Percentiles rank a stretch among this genome's conserved stretches.
Evolutionary conservation across 1,140 invertebrate genomes (phyloP).

Genomic region (Sitodiplosis mosellana): DNA sequence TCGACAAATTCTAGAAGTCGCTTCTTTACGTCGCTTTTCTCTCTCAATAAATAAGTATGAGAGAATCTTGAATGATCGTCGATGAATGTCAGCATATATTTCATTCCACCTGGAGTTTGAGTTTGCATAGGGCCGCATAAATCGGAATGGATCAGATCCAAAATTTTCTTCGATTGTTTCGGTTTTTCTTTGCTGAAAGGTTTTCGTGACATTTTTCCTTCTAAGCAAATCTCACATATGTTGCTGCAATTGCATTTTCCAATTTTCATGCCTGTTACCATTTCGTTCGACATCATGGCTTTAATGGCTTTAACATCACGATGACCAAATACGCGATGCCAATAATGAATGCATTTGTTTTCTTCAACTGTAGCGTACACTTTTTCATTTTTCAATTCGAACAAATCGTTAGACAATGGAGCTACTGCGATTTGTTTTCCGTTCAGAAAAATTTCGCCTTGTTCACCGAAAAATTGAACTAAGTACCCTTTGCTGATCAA

Average conservation of each 20-base stretch:
- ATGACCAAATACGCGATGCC: conserved; percentile 2
- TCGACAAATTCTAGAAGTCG: conserved; percentile 9
- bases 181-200: conserved; percentile 35
- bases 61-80: conserved; percentile 14
- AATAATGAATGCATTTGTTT: conserved; percentile 2
- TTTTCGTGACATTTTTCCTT: conserved; percentile 18
- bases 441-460: conserved; percentile 9
- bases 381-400: conserved; percentile 8
- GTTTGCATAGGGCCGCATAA: conserved; percentile 20
- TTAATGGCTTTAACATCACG: conserved; percentile 2
- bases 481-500: conserved; percentile 12
- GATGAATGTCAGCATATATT: conserved; percentile 14
- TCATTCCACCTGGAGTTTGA: conserved; percentile 7
- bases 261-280: conserved; percentile 14
- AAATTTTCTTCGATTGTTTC: conserved; percentile 8
- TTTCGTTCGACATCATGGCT: conserved; percentile 8
- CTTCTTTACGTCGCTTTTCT: conserved; percentile 7
- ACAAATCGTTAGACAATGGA: conserved; percentile 8
- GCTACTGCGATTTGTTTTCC: conserved; percentile 10
- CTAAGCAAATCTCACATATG: conserved; percentile 7
- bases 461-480: conserved; percentile 13
- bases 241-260: conserved; percentile 18
- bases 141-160: conserved; percentile 21
- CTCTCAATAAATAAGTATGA: conserved; percentile 3
- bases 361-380: conserved; percentile 4